Evolutionary conservation across 2,797 vertebrate genomes (phyloP).

Genomic region (Pangasius larnaudii): DNA sequence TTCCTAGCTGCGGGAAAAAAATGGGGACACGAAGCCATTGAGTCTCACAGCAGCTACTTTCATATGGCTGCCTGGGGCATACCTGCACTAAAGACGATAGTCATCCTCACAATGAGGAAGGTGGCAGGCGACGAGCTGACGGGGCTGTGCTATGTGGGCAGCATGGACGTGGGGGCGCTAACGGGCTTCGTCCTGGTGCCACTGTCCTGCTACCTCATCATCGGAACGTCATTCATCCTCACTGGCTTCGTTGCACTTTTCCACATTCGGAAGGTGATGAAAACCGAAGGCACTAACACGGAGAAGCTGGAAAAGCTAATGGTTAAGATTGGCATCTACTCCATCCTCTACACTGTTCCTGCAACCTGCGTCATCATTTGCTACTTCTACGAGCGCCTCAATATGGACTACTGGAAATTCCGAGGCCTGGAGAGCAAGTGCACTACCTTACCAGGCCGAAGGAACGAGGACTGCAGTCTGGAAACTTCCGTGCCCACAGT

Average conservation of each 20-base stretch:
- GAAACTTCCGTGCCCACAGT: constrained; percentile 89
- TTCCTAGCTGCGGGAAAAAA: constrained; percentile 97
- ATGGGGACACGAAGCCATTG: constrained; percentile 97
- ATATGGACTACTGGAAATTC: constrained; percentile 93
- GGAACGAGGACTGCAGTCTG: constrained; percentile 85
- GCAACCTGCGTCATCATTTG: constrained; percentile 97
- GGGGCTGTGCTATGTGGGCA: constrained; percentile 94
- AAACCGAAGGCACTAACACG: constrained; percentile 95
- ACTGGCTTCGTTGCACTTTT: constrained; percentile 97
- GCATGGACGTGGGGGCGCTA: constrained; percentile 86
- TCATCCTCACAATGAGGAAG: constrained; percentile 95
- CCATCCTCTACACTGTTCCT: constrained; percentile 95
- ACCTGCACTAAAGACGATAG: constrained; percentile 92
- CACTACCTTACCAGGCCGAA: constrained; percentile 72
- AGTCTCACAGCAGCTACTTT: constrained; percentile 97
- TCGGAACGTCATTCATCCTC: constrained; percentile 96
- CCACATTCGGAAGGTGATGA: constrained; percentile 97
- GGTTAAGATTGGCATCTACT: constrained; percentile 98
- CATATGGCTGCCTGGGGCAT: constrained; percentile 98
- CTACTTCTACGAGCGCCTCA: constrained; percentile 95
- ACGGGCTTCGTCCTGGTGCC: constrained; percentile 94
- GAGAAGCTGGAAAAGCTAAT: constrained; percentile 98
- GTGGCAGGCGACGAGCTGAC: constrained; percentile 96
- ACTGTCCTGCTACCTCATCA: constrained; percentile 91
- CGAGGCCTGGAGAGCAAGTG: constrained; percentile 85